Percentiles rank a stretch among this genome's conserved stretches.
phyloP scores from a whole-genome alignment of 1,140 invertebrate genomes.

The Drosophila neocordata region DNA sequence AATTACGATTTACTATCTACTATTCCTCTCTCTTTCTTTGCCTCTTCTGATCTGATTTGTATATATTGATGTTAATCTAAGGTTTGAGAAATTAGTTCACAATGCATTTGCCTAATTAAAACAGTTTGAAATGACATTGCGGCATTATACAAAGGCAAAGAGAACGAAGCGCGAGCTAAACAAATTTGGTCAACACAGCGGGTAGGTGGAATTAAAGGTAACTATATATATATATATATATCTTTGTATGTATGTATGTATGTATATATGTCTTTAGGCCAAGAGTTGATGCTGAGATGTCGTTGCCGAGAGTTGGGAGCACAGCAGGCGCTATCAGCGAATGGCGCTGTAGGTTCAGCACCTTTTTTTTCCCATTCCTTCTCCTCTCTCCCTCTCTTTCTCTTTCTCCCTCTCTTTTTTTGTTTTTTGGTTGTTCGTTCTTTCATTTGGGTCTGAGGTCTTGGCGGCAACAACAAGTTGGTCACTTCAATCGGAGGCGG shows the following conservation, averaged over 20 bases:
- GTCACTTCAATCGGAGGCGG: constrained; percentile 75
- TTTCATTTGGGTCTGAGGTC: neutral
- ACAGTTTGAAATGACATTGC: constrained; percentile 48
- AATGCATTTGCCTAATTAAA: constrained; percentile 54
- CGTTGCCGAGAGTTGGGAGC: constrained; percentile 5
- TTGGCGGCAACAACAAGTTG: constrained; percentile 64
- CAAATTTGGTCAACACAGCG: constrained; percentile 69
- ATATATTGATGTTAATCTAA: neutral
- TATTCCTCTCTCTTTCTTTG: too few species aligned
- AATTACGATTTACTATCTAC: neutral
- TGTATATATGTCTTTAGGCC: neutral
- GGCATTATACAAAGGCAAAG: constrained; percentile 14
- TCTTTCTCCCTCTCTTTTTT: neutral
- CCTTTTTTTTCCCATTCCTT: constrained; percentile 40
- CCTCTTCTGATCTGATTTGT: neutral
- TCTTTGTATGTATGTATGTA: too few species aligned
- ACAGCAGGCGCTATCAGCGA: constrained; percentile 71
- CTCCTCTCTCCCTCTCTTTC: constrained; percentile 12
- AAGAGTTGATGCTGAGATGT: neutral
- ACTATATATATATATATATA: neutral
- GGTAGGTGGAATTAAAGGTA: constrained; percentile 7
- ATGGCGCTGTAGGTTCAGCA: constrained; percentile 69
- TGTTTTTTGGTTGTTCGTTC: too few species aligned
- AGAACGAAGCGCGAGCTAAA: constrained; percentile 57
- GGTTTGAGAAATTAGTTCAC: neutral